Evolutionary conservation across 2,113 vertebrate genomes (phyloP).

Genomic region (Eretmochelys imbricata): DNA sequence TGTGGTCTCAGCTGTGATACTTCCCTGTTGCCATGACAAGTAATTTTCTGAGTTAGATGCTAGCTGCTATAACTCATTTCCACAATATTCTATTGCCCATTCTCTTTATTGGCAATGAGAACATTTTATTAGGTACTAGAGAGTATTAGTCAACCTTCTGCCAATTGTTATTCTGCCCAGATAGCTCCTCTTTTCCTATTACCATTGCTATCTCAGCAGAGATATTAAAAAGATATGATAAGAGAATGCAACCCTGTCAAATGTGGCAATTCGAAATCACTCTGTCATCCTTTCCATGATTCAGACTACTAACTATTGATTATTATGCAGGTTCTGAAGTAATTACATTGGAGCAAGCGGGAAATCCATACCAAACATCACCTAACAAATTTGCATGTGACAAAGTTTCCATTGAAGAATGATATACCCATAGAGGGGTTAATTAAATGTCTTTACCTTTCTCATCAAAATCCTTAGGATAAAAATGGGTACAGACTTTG

Average conservation of each 20-base stretch:
- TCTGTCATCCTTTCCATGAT: background rate
- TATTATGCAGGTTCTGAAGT: slow-evolving; percentile 7
- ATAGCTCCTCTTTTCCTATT: background rate
- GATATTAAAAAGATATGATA: background rate
- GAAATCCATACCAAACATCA: slow-evolving; percentile 12
- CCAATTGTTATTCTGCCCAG: slow-evolving; percentile 2
- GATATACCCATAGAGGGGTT: background rate
- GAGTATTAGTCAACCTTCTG: background rate
- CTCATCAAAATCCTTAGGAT: slow-evolving; percentile 23
- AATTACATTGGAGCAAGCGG: slow-evolving; percentile 1
- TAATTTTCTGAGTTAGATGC: slow-evolving; percentile 58
- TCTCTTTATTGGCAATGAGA: slow-evolving; percentile 39
- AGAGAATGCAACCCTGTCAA: background rate
- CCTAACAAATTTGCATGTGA: slow-evolving; percentile 20
- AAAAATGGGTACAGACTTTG: background rate
- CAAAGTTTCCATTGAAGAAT: background rate
- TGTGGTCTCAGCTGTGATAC: slow-evolving; percentile 56
- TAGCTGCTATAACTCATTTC: slow-evolving; percentile 54
- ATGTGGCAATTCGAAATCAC: background rate
- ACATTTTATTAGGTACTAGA: slow-evolving; percentile 32
- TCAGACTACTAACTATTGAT: background rate
- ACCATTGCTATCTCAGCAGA: background rate
- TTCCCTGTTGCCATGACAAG: slow-evolving; percentile 56
- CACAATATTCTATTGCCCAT: slow-evolving; percentile 13
- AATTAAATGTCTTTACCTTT: slow-evolving; percentile 40